phyloP scores from a whole-genome alignment of 2,113 vertebrate species.

The Lampris incognitus region DNA sequence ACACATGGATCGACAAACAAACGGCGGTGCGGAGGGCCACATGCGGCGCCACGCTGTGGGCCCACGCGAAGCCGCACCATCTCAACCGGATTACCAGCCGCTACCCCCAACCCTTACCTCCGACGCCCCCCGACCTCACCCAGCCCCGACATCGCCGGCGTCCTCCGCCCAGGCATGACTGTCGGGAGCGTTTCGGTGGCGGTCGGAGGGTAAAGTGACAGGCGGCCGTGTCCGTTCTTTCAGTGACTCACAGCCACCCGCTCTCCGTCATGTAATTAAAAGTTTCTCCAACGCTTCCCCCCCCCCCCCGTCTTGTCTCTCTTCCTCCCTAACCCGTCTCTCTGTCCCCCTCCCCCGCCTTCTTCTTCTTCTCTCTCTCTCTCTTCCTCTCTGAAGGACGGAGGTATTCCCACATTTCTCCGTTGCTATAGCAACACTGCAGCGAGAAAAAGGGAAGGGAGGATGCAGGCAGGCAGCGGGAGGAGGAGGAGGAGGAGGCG shows the following conservation, averaged over 20 bases:
- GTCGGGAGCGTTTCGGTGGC: conserved; percentile 43
- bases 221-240: conserved; percentile 66
- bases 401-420: conserved; percentile 87
- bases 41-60: conserved; percentile 54
- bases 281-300: conserved; percentile 58
- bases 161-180: conserved; percentile 62
- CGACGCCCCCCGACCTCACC: conserved; percentile 28
- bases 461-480: conserved; percentile 57
- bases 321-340: conserved; percentile 24
- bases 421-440: conserved; percentile 85
- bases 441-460: conserved; percentile 78
- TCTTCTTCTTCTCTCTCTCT: conserved; percentile 29
- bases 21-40: conserved; percentile 63
- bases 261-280: conserved; percentile 69
- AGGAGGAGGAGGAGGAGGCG: conserved; percentile 18
- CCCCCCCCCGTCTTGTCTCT: conserved; percentile 40
- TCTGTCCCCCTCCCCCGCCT: conserved; percentile 21
- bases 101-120: conserved; percentile 21
- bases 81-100: conserved; percentile 28
- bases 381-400: conserved; percentile 79
- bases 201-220: conserved; percentile 54
- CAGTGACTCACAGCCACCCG: conserved; percentile 50
- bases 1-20: conserved; percentile 79
- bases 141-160: conserved; percentile 42
- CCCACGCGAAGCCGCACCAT: conserved; percentile 54